These are phyloP conservation scores for Upupa epops DNA, from an alignment of 2,113 vertebrate species.

Conservation along the genomic window DNA sequence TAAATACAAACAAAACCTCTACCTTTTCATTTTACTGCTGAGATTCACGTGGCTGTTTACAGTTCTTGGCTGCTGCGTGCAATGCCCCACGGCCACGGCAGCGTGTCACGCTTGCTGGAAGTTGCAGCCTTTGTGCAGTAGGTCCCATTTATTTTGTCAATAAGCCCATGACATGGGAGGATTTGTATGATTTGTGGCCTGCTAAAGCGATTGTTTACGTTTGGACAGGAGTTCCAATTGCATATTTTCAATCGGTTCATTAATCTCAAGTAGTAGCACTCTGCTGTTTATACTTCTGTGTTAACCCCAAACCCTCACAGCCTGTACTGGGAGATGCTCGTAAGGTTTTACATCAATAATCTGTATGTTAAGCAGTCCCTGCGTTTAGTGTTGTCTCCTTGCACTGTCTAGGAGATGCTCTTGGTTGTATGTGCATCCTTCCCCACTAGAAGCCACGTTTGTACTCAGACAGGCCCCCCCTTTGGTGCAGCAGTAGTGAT, in stretches of 20 bases:
- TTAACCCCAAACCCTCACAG: not conserved
- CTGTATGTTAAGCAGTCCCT: not conserved
- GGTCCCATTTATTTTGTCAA: conserved; percentile 28
- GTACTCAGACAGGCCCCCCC: not conserved
- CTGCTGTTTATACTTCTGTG: not conserved
- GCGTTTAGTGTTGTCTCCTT: not conserved
- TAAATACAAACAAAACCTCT: not conserved
- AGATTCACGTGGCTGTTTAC: not conserved
- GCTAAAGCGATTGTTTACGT: conserved; percentile 21
- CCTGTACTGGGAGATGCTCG: not conserved
- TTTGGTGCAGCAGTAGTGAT: not conserved
- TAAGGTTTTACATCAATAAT: not conserved
- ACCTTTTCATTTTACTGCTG: not conserved
- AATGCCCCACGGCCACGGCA: not conserved
- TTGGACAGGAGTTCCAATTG: conserved; percentile 32
- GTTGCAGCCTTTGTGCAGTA: not conserved
- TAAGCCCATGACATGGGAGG: not conserved
- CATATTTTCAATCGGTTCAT: conserved; percentile 8
- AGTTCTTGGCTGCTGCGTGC: not conserved
- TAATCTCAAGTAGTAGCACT: not conserved
- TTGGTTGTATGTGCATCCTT: not conserved
- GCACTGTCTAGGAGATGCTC: not conserved
- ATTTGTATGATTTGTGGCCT: conserved; percentile 14
- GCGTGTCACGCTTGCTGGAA: not conserved
- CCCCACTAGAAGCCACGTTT: not conserved